A percentile compares a stretch with the other conserved stretches of the same genome.
Conservation (phyloP, 2,797 vertebrate genomes). For the Ambastaia sidthimunki region DNA sequence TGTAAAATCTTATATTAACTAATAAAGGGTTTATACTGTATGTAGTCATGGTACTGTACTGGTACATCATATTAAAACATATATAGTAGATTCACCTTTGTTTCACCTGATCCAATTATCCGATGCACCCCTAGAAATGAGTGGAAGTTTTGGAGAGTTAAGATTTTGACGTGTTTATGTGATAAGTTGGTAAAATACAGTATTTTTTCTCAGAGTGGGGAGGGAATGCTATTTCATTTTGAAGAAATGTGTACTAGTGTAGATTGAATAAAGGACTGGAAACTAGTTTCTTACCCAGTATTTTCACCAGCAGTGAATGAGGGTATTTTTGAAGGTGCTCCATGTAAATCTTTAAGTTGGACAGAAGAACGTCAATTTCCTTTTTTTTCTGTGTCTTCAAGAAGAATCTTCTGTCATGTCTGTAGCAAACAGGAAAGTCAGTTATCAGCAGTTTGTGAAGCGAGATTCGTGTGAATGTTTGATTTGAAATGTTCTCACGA, state of each 20-base stretch:
- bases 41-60: neutral
- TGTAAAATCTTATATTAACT: neutral
- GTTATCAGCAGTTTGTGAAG: neutral
- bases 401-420: slow-evolving; percentile 89
- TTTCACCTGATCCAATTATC: neutral
- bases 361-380: slow-evolving; percentile 81
- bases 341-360: slow-evolving; percentile 81
- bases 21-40: neutral
- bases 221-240: too few species aligned
- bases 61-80: neutral
- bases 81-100: neutral
- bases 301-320: slow-evolving; percentile 86
- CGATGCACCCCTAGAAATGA: slow-evolving; percentile 5
- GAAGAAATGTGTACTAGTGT: neutral
- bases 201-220: too few species aligned
- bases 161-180: too few species aligned
- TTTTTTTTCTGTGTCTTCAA: slow-evolving; percentile 86
- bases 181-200: too few species aligned
- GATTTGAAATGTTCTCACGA: neutral
- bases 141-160: too few species aligned
- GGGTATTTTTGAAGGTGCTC: slow-evolving; percentile 83
- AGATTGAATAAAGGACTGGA: neutral
- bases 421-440: slow-evolving; percentile 51
- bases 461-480: neutral
- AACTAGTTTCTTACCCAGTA: slow-evolving; percentile 77